phyloP scores from a whole-genome alignment of 1,140 invertebrate genomes.

The Halictus rubicundus region DNA sequence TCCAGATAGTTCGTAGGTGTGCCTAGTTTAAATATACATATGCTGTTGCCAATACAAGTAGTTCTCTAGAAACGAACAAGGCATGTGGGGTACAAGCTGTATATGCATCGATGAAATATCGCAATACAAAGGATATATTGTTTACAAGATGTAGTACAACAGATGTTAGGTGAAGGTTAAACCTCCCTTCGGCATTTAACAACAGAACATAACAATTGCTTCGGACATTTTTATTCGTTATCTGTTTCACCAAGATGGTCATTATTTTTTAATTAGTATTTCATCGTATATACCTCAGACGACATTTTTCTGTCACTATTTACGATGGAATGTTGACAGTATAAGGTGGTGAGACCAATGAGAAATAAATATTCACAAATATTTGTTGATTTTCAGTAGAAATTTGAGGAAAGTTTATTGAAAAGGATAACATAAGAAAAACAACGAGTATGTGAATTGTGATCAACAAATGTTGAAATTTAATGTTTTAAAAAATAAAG shows the following conservation, averaged over 20 bases:
- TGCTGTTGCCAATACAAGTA: conserved; percentile 37
- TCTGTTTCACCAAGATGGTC: not conserved
- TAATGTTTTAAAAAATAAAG: too few species aligned
- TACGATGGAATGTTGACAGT: too few species aligned
- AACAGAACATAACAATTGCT: not conserved
- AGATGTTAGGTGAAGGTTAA: not conserved
- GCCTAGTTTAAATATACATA: conserved; percentile 47
- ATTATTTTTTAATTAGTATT: too few species aligned
- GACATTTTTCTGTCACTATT: too few species aligned
- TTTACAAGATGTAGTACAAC: conserved; percentile 11
- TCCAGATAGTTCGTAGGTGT: conserved; percentile 53
- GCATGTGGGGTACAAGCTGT: conserved; percentile 41
- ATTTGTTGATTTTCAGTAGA: too few species aligned
- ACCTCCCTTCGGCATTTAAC: not conserved
- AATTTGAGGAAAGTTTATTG: too few species aligned
- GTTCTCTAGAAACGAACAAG: conserved; percentile 43
- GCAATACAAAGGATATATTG: conserved; percentile 20
- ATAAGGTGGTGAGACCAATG: too few species aligned
- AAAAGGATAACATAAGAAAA: too few species aligned
- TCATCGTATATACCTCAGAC: too few species aligned
- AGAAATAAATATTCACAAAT: too few species aligned
- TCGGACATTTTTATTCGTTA: not conserved
- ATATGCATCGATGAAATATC: conserved; percentile 30
- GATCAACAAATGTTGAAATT: too few species aligned
- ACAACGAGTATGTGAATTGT: too few species aligned